These are phyloP conservation scores for Drosophila lacertosa DNA, from an alignment of 1,140 invertebrate genomes.

Conservation along the genomic window DNA sequence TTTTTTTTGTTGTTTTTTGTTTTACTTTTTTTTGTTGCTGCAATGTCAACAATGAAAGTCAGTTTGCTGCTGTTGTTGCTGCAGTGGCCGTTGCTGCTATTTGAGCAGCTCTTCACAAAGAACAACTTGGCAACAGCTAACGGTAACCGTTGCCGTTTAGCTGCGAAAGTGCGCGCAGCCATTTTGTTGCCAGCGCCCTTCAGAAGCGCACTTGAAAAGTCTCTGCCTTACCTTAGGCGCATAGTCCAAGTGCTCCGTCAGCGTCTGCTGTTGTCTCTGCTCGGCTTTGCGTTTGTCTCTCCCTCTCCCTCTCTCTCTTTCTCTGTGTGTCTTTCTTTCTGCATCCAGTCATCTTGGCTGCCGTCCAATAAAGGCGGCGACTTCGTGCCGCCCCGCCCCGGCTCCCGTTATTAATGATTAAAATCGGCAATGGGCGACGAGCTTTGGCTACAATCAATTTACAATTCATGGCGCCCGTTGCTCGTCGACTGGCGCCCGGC, in stretches of 20 bases:
- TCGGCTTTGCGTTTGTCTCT: neutral
- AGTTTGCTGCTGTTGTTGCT: slow-evolving; percentile 40
- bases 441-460: slow-evolving; percentile 76
- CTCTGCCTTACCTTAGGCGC: slow-evolving; percentile 59
- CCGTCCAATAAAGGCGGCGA: slow-evolving; percentile 13
- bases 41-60: slow-evolving; percentile 77
- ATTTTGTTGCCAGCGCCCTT: slow-evolving; percentile 68
- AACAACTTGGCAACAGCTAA: slow-evolving; percentile 64
- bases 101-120: slow-evolving; percentile 79
- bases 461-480: slow-evolving; percentile 63
- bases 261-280: neutral
- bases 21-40: slow-evolving; percentile 29
- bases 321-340: slow-evolving; percentile 19
- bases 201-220: slow-evolving; percentile 50
- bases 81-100: slow-evolving; percentile 61
- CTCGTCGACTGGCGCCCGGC: too few relatives aligned
- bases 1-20: neutral
- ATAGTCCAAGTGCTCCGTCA: slow-evolving; percentile 33
- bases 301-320: too few relatives aligned
- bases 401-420: slow-evolving; percentile 71
- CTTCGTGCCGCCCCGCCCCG: neutral
- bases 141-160: slow-evolving; percentile 57
- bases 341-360: slow-evolving; percentile 21
- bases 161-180: slow-evolving; percentile 53
- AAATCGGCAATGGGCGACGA: slow-evolving; percentile 55